Evolutionary conservation across 1,140 invertebrate species (phyloP).

Genomic region (Drosophila bocqueti): DNA sequence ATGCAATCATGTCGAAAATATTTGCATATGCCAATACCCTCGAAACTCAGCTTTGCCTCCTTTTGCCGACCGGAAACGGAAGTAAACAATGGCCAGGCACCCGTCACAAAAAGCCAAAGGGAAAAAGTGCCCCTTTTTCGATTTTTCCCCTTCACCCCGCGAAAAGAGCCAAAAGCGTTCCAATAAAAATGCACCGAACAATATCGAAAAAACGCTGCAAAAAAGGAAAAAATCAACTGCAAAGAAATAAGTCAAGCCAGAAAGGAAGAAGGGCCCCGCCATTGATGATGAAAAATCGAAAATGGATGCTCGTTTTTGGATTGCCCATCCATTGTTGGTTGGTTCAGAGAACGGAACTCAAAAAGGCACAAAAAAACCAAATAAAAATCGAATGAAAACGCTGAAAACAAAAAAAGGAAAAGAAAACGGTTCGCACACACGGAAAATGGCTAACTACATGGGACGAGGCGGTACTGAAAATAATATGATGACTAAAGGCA

Average conservation of each 20-base stretch:
- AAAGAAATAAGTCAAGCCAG: slow-evolving; percentile 42
- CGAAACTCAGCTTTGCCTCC: slow-evolving; percentile 1
- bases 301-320: slow-evolving; percentile 62
- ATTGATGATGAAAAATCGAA: slow-evolving; percentile 64
- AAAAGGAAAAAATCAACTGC: slow-evolving; percentile 8
- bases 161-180: slow-evolving; percentile 59
- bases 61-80: slow-evolving; percentile 66
- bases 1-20: slow-evolving; percentile 81
- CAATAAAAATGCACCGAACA: slow-evolving; percentile 67
- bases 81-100: slow-evolving; percentile 72
- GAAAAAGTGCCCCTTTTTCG: slow-evolving; percentile 4
- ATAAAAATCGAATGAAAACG: slow-evolving; percentile 25
- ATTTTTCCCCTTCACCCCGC: not conserved
- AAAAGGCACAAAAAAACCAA: slow-evolving; percentile 7
- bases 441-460: slow-evolving; percentile 27
- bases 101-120: slow-evolving; percentile 55
- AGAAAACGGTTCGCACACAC: slow-evolving; percentile 10
- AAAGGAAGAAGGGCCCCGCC: slow-evolving; percentile 28
- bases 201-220: slow-evolving; percentile 31
- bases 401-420: slow-evolving; percentile 32
- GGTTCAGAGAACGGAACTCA: slow-evolving; percentile 15
- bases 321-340: slow-evolving; percentile 53
- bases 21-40: slow-evolving; percentile 70
- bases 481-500: slow-evolving; percentile 38
- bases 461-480: slow-evolving; percentile 23